Conservation (phyloP, 2,888 invertebrate species). For the Caenorhabditis angaria region DNA sequence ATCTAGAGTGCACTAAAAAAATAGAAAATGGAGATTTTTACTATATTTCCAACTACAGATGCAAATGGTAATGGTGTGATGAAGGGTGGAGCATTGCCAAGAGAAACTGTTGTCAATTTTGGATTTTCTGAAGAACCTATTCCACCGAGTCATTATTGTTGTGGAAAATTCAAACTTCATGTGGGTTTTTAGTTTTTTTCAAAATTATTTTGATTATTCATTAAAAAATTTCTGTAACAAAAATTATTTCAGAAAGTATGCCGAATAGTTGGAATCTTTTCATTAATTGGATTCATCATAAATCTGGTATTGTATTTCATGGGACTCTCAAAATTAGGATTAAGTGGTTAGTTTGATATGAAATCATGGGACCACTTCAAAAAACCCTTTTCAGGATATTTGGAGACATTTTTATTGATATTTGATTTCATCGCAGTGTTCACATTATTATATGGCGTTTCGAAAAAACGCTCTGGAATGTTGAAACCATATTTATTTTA, state of each 20-base stretch:
- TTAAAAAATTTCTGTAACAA: not conserved
- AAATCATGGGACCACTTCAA: not conserved
- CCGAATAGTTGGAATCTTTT: conserved; percentile 45
- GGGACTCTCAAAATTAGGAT: conserved; percentile 42
- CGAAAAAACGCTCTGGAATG: conserved; percentile 46
- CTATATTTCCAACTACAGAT: conserved; percentile 21
- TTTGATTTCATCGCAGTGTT: conserved; percentile 50
- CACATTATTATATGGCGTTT: conserved; percentile 48
- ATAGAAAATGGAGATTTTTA: not conserved
- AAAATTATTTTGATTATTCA: not conserved
- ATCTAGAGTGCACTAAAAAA: not conserved
- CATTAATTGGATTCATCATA: conserved; percentile 42
- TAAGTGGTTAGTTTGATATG: conserved; percentile 20
- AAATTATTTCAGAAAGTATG: conserved; percentile 45
- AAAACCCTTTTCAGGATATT: conserved; percentile 25
- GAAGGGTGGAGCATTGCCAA: conserved; percentile 25
- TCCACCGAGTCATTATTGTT: conserved; percentile 40
- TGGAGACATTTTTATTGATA: conserved; percentile 45
- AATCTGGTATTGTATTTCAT: conserved; percentile 46
- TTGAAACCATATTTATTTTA: conserved; percentile 57
- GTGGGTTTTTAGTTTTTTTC: conserved; percentile 10
- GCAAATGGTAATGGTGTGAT: conserved; percentile 45
- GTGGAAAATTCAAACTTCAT: conserved; percentile 32
- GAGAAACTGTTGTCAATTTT: conserved; percentile 42
- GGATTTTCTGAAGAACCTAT: conserved; percentile 44